Evolutionary conservation across 2,113 vertebrate species (phyloP).

Genomic region (Beaufortia kweichowensis): DNA sequence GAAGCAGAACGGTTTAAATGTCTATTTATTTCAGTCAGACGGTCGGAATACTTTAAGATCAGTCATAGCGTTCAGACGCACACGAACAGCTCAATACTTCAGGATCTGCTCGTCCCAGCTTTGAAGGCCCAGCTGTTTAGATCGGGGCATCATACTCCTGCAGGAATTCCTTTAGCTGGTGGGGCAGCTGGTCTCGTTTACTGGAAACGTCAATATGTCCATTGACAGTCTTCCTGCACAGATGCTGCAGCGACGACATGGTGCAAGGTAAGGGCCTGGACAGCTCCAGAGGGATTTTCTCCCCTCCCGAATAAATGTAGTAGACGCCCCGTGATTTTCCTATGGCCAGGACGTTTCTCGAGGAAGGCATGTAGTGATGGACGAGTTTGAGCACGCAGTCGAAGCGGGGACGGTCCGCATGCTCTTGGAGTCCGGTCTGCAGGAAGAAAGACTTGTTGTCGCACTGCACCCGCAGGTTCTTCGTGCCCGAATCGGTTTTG

Average conservation of each 20-base stretch:
- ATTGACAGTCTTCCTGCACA: conserved; percentile 94
- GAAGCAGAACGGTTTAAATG: conserved; percentile 9
- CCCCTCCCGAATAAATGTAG: conserved; percentile 86
- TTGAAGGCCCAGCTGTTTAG: conserved; percentile 63
- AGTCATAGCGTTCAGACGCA: not conserved
- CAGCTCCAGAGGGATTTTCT: conserved; percentile 91
- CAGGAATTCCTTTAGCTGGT: conserved; percentile 88
- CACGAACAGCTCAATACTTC: too few relatives aligned
- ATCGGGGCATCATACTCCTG: conserved; percentile 91
- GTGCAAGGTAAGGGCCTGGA: conserved; percentile 83
- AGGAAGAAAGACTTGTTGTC: conserved; percentile 85
- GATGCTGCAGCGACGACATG: conserved; percentile 89
- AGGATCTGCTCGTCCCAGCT: too few relatives aligned
- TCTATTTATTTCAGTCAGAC: conserved; percentile 2
- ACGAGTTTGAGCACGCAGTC: conserved; percentile 94
- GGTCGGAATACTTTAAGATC: not conserved
- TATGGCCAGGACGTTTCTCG: conserved; percentile 50
- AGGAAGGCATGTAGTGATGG: conserved; percentile 89
- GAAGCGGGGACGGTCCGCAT: conserved; percentile 85
- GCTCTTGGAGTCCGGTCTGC: conserved; percentile 88
- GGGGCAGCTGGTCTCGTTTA: conserved; percentile 85
- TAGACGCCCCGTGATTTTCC: conserved; percentile 70
- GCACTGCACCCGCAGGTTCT: conserved; percentile 93
- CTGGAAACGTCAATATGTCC: conserved; percentile 85
- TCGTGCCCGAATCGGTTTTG: conserved; percentile 90